These are phyloP conservation scores for Chaetodon trifascialis DNA, from an alignment of 2,113 vertebrate genomes.

Conservation along the genomic window DNA sequence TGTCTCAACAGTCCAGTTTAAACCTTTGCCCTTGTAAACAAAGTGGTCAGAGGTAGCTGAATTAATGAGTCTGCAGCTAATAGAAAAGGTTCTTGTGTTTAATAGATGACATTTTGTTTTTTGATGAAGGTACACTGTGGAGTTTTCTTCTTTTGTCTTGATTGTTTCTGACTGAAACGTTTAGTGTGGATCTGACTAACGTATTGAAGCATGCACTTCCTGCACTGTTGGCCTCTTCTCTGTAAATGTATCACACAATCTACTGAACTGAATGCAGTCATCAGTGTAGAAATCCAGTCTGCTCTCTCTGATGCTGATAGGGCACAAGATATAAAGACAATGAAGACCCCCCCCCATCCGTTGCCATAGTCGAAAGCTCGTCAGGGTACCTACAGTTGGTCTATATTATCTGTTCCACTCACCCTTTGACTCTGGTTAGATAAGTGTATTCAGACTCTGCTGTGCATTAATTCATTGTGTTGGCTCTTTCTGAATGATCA, in stretches of 20 bases:
- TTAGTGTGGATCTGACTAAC: too few species aligned
- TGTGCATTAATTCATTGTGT: background rate
- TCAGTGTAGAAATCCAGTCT: background rate
- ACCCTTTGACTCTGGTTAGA: background rate
- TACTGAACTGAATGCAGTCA: background rate
- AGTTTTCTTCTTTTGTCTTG: background rate
- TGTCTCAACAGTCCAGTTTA: constrained; percentile 63
- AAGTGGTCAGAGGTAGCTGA: constrained; percentile 20
- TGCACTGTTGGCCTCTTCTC: background rate
- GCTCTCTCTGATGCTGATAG: background rate
- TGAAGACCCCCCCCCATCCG: too few species aligned
- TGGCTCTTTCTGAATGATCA: constrained; percentile 9
- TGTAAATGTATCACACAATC: too few species aligned
- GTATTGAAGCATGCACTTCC: background rate
- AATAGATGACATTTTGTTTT: background rate
- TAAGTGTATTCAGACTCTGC: background rate
- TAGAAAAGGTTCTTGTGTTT: background rate
- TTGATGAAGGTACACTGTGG: background rate
- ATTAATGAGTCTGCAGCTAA: constrained; percentile 19
- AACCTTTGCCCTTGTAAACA: constrained; percentile 58
- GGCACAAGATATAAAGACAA: background rate
- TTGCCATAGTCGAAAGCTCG: background rate
- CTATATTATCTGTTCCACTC: background rate
- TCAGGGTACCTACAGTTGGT: background rate
- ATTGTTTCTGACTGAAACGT: too few species aligned